phyloP scores from a whole-genome alignment of 2,888 invertebrate species.

The Tortrix viridana region DNA sequence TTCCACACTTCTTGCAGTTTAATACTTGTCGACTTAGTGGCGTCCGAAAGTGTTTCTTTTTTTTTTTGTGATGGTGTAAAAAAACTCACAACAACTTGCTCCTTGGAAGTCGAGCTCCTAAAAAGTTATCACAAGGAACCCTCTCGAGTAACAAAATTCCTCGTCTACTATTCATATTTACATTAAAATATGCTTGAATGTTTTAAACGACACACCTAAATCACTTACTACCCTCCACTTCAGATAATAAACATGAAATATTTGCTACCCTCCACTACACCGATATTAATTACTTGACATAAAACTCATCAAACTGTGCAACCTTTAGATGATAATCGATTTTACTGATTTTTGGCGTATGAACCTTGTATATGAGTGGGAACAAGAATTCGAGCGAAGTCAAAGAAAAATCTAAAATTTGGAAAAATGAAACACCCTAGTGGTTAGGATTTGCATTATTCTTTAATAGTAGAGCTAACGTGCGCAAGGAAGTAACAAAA shows the following conservation, averaged over 20 bases:
- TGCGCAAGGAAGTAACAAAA: neutral
- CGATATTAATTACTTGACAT: neutral
- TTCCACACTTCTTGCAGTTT: slow-evolving; percentile 12
- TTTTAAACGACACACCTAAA: neutral
- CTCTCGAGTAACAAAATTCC: neutral
- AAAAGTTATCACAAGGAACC: neutral
- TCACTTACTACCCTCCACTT: neutral
- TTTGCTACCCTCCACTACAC: neutral
- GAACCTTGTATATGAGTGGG: neutral
- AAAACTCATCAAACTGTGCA: neutral
- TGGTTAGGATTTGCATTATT: slow-evolving; percentile 17
- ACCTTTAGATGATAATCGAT: neutral
- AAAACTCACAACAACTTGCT: neutral
- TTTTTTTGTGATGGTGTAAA: slow-evolving; percentile 3
- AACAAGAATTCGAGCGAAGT: too few species aligned
- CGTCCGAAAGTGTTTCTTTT: slow-evolving; percentile 16
- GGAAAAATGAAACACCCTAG: too few species aligned
- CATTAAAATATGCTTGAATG: neutral
- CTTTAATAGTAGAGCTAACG: slow-evolving; percentile 7
- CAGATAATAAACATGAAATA: neutral
- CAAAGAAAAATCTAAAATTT: too few species aligned
- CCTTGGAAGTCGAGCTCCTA: neutral
- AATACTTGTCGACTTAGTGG: slow-evolving; percentile 14
- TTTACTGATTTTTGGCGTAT: neutral
- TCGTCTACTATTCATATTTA: neutral